Percentiles rank a stretch among this genome's conserved stretches.
Conservation (phyloP, 2,797 vertebrate genomes). For the Bovichtus variegatus region DNA sequence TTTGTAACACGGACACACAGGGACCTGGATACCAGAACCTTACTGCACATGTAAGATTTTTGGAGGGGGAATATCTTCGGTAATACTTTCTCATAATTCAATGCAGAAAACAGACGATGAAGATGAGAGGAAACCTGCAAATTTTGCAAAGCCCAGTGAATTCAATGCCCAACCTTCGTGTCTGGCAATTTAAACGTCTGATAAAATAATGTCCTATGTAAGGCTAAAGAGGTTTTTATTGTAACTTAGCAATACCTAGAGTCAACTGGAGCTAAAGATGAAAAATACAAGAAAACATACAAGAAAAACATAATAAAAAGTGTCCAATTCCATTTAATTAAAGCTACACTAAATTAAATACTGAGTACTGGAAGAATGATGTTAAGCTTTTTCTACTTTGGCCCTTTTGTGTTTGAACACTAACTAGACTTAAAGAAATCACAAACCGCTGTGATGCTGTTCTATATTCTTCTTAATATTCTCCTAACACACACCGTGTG, state of each 20-base stretch:
- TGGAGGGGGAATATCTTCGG: conserved; percentile 14
- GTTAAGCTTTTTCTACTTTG: not conserved
- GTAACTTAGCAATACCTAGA: not conserved
- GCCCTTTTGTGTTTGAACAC: not conserved
- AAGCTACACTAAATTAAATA: not conserved
- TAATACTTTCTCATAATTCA: not conserved
- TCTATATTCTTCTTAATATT: not conserved
- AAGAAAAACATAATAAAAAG: not conserved
- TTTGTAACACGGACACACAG: conserved; percentile 7
- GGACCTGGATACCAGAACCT: conserved; percentile 4
- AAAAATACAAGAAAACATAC: not conserved
- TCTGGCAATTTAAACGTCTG: conserved; percentile 5
- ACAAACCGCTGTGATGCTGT: not conserved
- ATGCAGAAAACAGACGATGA: conserved; percentile 15
- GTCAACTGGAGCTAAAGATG: not conserved
- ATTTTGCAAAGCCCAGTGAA: not conserved
- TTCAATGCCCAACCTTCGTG: not conserved
- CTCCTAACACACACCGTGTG: not conserved
- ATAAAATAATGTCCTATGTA: not conserved
- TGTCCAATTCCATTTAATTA: not conserved
- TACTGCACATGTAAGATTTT: not conserved
- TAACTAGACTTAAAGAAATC: not conserved
- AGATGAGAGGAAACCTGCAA: not conserved
- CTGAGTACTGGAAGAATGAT: not conserved
- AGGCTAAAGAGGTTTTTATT: not conserved